phyloP scores from a whole-genome alignment of 1,140 invertebrate species.

The Trachymyrmex cornetzi region DNA sequence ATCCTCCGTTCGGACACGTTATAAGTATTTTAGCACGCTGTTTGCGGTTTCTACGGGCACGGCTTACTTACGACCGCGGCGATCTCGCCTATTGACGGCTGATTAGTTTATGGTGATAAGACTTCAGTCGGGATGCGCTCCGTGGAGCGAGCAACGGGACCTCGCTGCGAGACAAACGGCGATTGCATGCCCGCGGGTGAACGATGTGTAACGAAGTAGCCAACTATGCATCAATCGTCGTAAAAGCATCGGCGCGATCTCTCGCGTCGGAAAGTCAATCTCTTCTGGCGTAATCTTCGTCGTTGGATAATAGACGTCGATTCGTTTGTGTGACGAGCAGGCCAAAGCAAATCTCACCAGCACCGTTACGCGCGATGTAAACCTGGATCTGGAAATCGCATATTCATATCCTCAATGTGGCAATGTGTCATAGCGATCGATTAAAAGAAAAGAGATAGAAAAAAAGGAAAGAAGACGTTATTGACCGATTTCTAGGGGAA shows the following conservation, averaged over 20 bases:
- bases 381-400: slow-evolving; percentile 37
- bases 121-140: slow-evolving; percentile 54
- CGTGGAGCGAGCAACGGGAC: slow-evolving; percentile 50
- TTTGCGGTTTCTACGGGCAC: slow-evolving; percentile 54
- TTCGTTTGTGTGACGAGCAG: slow-evolving; percentile 15
- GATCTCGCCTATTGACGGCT: slow-evolving; percentile 67
- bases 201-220: slow-evolving; percentile 77
- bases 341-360: slow-evolving; percentile 11
- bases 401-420: slow-evolving; percentile 39
- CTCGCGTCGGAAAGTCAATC: slow-evolving; percentile 62
- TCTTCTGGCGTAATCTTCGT: slow-evolving; percentile 47
- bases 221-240: slow-evolving; percentile 68
- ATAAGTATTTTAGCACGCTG: slow-evolving; percentile 62
- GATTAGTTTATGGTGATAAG: slow-evolving; percentile 78
- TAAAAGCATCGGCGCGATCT: slow-evolving; percentile 64
- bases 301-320: slow-evolving; percentile 42
- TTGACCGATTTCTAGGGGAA: slow-evolving; percentile 18
- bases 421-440: slow-evolving; percentile 27
- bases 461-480: background rate
- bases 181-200: slow-evolving; percentile 45
- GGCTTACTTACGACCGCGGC: slow-evolving; percentile 57
- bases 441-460: background rate
- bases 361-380: slow-evolving; percentile 44
- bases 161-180: slow-evolving; percentile 46
- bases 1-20: slow-evolving; percentile 58